Base-by-base conservation (phyloP, 2,888 invertebrate species). In the Hofmannophila pseudospretella region DNA sequence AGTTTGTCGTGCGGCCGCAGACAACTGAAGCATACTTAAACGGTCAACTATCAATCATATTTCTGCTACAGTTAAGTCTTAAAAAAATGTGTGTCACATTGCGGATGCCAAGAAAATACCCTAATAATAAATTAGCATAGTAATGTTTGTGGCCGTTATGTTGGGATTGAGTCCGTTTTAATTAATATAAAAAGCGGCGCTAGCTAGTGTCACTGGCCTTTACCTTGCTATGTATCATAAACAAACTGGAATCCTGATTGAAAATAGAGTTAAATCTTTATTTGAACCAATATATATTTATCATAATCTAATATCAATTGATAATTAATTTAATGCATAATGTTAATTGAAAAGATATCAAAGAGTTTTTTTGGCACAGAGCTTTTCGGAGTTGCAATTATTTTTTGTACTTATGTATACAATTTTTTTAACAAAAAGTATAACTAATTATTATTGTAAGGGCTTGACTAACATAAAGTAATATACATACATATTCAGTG, bases 61-160 rank as follows among this genome's bases (percentile, higher is more conserved):
- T 78, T 77, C 68, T 63, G 79, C 81, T 79, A 86, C 84, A 85
- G 84, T 85, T 85, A 84, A 66, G 67, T 72, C 67, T 69, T 63
- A 70, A 76, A 78, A 69, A 81, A 79, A 85, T 81, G 75, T 79
- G 62, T 86, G 85, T 84, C 85, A 81, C 75, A 75, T 76, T 79
- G 72, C 82, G 79, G 79, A 79, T 81, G 76, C 67, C 67, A 67
- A 78, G 78, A 78, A 82, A 80, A 78, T 78, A 81, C 76, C 80
- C 75, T 72, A 78, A 81, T 77, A 81, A 84, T 82, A 79, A 81
- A 86, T 85, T 85, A 74, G 77, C 84, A 84, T 84, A 84, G 74
- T 81, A 80, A 82, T 81, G 76, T 71, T 68, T 65, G 65, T 50
- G 50, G 72, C 85, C 84, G 85, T 84, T 84, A 85, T 75, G 58